Base-by-base conservation (phyloP, 2,113 vertebrate genomes). In the Anas platyrhynchos region DNA sequence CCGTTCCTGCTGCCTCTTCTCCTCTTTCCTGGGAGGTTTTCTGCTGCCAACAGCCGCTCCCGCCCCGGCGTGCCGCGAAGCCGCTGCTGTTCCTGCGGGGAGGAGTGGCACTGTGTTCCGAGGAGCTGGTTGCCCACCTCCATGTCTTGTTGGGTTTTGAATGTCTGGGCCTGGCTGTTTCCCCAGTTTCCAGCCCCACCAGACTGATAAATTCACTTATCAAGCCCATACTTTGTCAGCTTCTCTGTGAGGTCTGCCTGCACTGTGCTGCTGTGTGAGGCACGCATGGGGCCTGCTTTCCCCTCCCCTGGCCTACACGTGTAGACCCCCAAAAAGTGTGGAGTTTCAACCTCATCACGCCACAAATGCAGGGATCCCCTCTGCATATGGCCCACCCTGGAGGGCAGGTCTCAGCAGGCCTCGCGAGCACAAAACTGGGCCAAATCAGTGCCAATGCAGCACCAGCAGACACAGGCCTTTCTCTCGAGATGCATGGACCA, bases 301-400 rank as follows among this genome's bases (percentile, higher is more conserved):
- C 44, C 17, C 46, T 76, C 18, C 23, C 31, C 31, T 14, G 3
- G 46, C 18, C 62, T 46, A 3, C 15, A 10, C 43, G 4, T 25
- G 18, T 23, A 14, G 31, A 43, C 16, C 7, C 50, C 31, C 6
- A 36, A 43, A 34, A 15, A 16, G 25, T 0, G 31, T 3, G 2
- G 29, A 11, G 16, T 17, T 58, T 23, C 29, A 9, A 2, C 65
- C 29, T 11, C 58, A 3, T 1, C 6, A 3, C 2, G 41, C 10
- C 6, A 18, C 44, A 21, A 17, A 26, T 0, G 6, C 63, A 4
- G n/a, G 4, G 56, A 5, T 27, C 29, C 29, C 1, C 0, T 36
- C 8, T 8, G 22, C 7, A 1, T 18, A 9, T 1, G 0, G 4
- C 52, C 52, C 52, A 20, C 55, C 20, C 1, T 2, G 3, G 7